A percentile compares a stretch with the other conserved stretches of the same genome.
These are phyloP conservation scores for Ispidina lecontei DNA, from an alignment of 2,797 vertebrate species.

Conservation along the genomic window DNA sequence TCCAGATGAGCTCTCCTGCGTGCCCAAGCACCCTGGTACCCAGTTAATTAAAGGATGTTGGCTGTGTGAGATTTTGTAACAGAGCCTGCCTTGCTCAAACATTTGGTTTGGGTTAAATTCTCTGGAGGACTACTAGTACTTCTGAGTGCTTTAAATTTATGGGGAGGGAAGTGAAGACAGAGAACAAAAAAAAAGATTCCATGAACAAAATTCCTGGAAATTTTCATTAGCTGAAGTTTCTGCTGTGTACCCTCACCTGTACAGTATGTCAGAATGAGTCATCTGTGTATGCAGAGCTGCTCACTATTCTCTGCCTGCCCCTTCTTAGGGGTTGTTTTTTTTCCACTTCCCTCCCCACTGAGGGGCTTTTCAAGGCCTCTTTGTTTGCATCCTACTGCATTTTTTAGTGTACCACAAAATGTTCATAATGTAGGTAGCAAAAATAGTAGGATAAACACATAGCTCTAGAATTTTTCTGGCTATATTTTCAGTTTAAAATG, in stretches of 20 bases:
- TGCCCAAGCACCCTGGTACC: neutral
- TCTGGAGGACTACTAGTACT: conserved; percentile 24
- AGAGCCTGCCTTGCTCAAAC: conserved; percentile 11
- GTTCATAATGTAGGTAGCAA: conserved; percentile 11
- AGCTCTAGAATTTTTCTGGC: too few species aligned
- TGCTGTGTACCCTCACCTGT: neutral
- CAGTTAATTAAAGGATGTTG: conserved; percentile 14
- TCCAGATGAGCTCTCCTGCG: neutral
- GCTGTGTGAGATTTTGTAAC: conserved; percentile 17
- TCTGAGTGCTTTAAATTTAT: conserved; percentile 24
- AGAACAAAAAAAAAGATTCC: neutral
- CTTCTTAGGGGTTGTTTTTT: conserved; percentile 10
- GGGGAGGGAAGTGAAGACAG: neutral
- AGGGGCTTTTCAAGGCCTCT: conserved; percentile 11
- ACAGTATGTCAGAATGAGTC: neutral
- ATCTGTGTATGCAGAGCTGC: neutral
- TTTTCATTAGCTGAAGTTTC: conserved; percentile 13
- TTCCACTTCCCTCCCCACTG: neutral
- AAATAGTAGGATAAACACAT: neutral
- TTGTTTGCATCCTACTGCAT: neutral
- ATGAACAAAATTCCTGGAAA: conserved; percentile 10
- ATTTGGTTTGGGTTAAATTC: conserved; percentile 31
- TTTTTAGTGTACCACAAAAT: neutral
- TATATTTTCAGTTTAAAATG: neutral
- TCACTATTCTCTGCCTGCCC: neutral